Percentiles rank a stretch among this genome's conserved stretches.
Conservation (phyloP, 1,140 invertebrate genomes). For the Pseudomyrmex flavicornis region DNA sequence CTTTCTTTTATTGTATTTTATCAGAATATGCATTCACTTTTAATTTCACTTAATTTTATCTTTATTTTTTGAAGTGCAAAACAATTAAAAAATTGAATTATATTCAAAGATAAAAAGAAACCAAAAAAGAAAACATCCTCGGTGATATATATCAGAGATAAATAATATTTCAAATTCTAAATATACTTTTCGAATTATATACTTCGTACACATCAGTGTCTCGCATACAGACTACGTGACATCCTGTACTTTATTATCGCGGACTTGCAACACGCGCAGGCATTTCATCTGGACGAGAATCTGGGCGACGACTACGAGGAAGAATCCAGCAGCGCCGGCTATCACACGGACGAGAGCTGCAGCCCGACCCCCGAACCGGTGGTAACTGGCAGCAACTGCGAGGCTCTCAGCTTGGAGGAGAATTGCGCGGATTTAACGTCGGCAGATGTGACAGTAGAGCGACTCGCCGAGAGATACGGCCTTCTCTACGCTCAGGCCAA, state of each 20-base stretch:
- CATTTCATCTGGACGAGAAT: conserved; percentile 62
- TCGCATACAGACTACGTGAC: neutral
- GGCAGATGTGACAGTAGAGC: conserved; percentile 80
- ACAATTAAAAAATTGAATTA: neutral
- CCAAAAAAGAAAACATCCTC: neutral
- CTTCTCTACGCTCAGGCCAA: conserved; percentile 94
- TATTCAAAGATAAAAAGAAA: neutral
- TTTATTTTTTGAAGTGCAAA: neutral
- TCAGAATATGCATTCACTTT: too few species aligned
- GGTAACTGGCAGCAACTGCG: conserved; percentile 34
- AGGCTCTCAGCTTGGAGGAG: conserved; percentile 27
- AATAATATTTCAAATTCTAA: too few species aligned
- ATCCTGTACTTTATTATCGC: neutral
- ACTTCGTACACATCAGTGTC: neutral
- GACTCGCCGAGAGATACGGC: conserved; percentile 92
- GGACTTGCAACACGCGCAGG: conserved; percentile 17
- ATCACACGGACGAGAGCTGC: conserved; percentile 81
- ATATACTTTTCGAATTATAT: too few species aligned
- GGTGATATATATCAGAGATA: too few species aligned
- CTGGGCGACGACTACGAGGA: conserved; percentile 74
- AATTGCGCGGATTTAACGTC: conserved; percentile 62
- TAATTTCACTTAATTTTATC: neutral
- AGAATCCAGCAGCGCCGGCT: conserved; percentile 79
- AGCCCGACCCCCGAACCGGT: conserved; percentile 77
- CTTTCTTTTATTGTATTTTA: neutral